A percentile compares a stretch with the other conserved stretches of the same genome.
Evolutionary conservation across 2,888 invertebrate species (phyloP).

Genomic region (Ptilodon capucinus): DNA sequence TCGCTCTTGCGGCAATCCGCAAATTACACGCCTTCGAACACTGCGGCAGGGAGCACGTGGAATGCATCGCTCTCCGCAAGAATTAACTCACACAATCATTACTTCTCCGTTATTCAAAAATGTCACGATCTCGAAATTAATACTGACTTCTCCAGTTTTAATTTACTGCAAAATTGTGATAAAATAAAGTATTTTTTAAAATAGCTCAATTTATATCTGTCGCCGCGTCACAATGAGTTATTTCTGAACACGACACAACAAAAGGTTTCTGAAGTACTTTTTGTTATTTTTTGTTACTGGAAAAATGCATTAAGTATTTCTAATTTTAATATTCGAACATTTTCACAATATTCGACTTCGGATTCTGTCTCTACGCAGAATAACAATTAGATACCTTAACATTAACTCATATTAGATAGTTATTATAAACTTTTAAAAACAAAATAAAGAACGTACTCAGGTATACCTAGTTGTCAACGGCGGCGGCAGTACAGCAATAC

Average conservation of each 20-base stretch:
- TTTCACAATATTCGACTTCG: too few relatives aligned
- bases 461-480: too few relatives aligned
- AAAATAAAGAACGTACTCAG: too few relatives aligned
- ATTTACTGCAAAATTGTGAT: neutral
- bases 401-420: too few relatives aligned
- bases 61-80: slow-evolving; percentile 4
- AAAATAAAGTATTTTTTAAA: neutral
- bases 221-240: slow-evolving; percentile 1
- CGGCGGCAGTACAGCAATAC: too few relatives aligned
- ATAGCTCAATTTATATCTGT: neutral
- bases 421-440: too few relatives aligned
- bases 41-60: neutral
- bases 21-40: slow-evolving; percentile 19
- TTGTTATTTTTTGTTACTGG: neutral
- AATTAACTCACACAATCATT: slow-evolving; percentile 15
- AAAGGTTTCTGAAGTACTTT: neutral
- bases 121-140: neutral
- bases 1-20: slow-evolving; percentile 7
- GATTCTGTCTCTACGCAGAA: too few relatives aligned
- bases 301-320: neutral
- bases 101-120: slow-evolving; percentile 14
- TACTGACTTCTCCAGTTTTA: neutral
- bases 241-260: slow-evolving; percentile 3
- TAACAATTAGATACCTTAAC: too few relatives aligned
- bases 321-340: too few relatives aligned